phyloP scores from a whole-genome alignment of 2,113 vertebrate genomes.

The Haplochromis burtoni region DNA sequence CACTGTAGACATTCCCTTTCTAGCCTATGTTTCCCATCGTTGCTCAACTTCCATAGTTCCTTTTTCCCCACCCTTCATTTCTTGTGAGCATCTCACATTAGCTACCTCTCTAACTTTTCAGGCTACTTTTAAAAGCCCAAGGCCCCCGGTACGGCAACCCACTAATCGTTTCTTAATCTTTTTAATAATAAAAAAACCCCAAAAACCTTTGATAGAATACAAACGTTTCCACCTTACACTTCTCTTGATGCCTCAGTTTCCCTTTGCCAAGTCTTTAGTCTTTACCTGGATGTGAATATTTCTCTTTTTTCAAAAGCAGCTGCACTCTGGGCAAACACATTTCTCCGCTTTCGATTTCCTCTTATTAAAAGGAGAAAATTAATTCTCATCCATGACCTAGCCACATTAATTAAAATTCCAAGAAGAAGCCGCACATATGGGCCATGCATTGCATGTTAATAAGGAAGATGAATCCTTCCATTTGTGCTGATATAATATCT shows the following conservation, averaged over 20 bases:
- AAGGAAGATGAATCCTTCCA: neutral
- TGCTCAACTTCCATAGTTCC: neutral
- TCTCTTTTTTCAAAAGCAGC: neutral
- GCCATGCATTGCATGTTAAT: neutral
- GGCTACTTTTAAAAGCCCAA: neutral
- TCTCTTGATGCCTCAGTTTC: no score
- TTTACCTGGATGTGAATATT: neutral
- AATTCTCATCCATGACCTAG: neutral
- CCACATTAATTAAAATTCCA: conserved; percentile 16
- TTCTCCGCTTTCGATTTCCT: neutral
- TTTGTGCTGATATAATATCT: neutral
- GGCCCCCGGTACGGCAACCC: neutral
- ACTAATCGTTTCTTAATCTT: neutral
- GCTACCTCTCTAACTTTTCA: neutral
- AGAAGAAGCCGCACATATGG: neutral
- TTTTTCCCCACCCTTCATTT: neutral
- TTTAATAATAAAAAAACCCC: no score
- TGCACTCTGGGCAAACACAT: neutral
- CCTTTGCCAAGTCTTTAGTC: no score
- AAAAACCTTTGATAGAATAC: no score
- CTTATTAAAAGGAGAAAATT: neutral
- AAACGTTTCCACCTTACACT: no score
- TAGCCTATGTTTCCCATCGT: neutral
- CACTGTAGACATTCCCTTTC: neutral
- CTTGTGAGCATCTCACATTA: neutral